A percentile compares a stretch with the other conserved stretches of the same genome.
Evolutionary conservation across 2,888 invertebrate genomes (phyloP).

Genomic region (Scaptomyza polygonia): DNA sequence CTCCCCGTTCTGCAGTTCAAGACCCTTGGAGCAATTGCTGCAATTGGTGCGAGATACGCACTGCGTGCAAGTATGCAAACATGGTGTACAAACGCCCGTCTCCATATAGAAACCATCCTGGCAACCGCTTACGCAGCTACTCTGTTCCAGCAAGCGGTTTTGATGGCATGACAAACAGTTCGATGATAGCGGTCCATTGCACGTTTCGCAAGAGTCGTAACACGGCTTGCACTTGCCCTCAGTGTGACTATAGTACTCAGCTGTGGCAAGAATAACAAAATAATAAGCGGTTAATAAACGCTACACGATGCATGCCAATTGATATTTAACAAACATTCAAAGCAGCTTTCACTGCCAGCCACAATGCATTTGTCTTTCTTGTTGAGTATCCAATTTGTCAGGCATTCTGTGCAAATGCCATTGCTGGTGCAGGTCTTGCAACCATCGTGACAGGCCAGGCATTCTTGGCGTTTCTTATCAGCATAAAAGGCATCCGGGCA

Average conservation of each 20-base stretch:
- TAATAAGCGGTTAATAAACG: constrained; percentile 16
- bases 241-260: constrained; percentile 89
- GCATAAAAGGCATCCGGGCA: constrained; percentile 91
- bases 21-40: constrained; percentile 90
- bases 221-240: constrained; percentile 91
- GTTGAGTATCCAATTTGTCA: constrained; percentile 90
- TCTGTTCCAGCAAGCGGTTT: constrained; percentile 89
- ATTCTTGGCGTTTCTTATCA: constrained; percentile 91
- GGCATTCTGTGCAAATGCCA: constrained; percentile 90
- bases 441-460: constrained; percentile 90
- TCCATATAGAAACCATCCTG: constrained; percentile 90
- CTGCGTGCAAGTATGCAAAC: constrained; percentile 91
- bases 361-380: constrained; percentile 91
- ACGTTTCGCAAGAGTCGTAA: constrained; percentile 92
- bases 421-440: constrained; percentile 90
- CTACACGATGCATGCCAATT: not conserved
- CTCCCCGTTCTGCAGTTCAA: constrained; percentile 92
- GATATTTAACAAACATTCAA: constrained; percentile 85
- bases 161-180: constrained; percentile 91
- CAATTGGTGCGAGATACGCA: constrained; percentile 93
- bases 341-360: constrained; percentile 89
- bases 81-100: constrained; percentile 90
- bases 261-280: constrained; percentile 83
- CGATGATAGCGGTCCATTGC: constrained; percentile 90
- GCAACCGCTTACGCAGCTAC: constrained; percentile 91